A percentile compares a stretch with the other conserved stretches of the same genome.
phyloP scores from a whole-genome alignment of 1,140 invertebrate genomes.

The Drepana arcuata region DNA sequence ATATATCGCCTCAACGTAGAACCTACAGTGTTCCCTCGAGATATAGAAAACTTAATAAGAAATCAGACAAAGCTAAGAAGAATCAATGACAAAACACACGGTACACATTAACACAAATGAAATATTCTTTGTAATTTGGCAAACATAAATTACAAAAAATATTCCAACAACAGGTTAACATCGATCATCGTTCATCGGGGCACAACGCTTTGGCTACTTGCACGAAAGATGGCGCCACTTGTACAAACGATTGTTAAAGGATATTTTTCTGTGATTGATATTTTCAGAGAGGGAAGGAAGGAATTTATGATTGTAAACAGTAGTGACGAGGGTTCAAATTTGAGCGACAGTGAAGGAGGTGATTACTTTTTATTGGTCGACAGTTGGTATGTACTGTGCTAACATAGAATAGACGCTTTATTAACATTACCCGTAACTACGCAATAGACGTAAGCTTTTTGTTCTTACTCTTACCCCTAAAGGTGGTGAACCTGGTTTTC shows the following conservation, averaged over 20 bases:
- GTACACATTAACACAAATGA: background rate
- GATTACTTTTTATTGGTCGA: slow-evolving; percentile 47
- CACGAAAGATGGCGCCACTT: slow-evolving; percentile 8
- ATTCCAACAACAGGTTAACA: background rate
- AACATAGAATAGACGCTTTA: slow-evolving; percentile 8
- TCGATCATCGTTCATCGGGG: background rate
- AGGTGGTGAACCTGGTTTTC: background rate
- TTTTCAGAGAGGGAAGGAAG: slow-evolving; percentile 58
- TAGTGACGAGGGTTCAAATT: slow-evolving; percentile 47
- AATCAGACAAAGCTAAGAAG: background rate
- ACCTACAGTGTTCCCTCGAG: background rate
- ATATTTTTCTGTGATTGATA: slow-evolving; percentile 12
- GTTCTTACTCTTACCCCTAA: background rate
- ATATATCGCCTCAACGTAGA: background rate
- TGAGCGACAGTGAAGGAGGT: slow-evolving; percentile 36
- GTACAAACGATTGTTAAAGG: slow-evolving; percentile 7
- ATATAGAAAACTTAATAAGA: background rate
- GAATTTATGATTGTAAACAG: slow-evolving; percentile 47
- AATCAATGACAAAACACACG: background rate
- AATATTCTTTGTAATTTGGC: background rate
- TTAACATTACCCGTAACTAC: slow-evolving; percentile 12
- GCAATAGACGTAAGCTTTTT: background rate
- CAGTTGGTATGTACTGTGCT: slow-evolving; percentile 61
- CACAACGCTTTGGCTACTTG: slow-evolving; percentile 4
- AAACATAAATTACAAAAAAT: slow-evolving; percentile 12